phyloP scores from a whole-genome alignment of 1,140 invertebrate genomes.

The Drosophila miranda region DNA sequence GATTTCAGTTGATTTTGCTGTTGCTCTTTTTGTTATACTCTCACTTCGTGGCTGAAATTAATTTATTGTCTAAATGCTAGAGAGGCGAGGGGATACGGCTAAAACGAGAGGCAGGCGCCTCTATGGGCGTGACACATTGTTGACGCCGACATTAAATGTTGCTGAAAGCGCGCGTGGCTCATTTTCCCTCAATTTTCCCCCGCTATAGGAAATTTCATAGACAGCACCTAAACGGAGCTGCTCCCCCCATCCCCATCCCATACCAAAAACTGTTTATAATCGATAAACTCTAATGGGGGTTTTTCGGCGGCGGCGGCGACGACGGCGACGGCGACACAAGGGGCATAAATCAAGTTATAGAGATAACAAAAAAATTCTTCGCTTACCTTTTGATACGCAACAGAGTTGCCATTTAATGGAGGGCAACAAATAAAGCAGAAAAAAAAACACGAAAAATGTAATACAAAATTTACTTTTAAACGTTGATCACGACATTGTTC shows the following conservation, averaged over 20 bases:
- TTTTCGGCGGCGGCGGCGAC: background rate
- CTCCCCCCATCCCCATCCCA: background rate
- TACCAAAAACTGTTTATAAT: conserved; percentile 18
- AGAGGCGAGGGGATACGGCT: background rate
- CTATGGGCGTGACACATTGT: conserved; percentile 57
- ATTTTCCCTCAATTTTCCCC: conserved; percentile 30
- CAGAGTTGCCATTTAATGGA: too few species aligned
- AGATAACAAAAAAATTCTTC: conserved; percentile 50
- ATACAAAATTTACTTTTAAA: conserved; percentile 38
- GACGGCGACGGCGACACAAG: conserved; percentile 17
- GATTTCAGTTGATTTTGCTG: conserved; percentile 60
- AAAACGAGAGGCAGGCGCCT: conserved; percentile 1
- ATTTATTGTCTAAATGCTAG: conserved; percentile 68
- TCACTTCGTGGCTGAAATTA: conserved; percentile 52
- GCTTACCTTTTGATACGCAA: conserved; percentile 43
- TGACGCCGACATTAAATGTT: conserved; percentile 66
- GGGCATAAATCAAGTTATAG: conserved; percentile 71
- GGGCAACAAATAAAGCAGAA: conserved; percentile 18
- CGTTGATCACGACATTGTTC: conserved; percentile 31
- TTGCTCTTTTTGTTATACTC: conserved; percentile 12
- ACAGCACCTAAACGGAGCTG: conserved; percentile 46
- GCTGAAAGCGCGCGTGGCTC: conserved; percentile 67
- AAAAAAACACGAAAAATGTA: conserved; percentile 8
- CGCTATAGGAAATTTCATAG: conserved; percentile 52
- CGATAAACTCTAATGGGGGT: conserved; percentile 38